These are phyloP conservation scores for Drusus annulatus DNA, from an alignment of 1,140 invertebrate genomes.

Conservation along the genomic window DNA sequence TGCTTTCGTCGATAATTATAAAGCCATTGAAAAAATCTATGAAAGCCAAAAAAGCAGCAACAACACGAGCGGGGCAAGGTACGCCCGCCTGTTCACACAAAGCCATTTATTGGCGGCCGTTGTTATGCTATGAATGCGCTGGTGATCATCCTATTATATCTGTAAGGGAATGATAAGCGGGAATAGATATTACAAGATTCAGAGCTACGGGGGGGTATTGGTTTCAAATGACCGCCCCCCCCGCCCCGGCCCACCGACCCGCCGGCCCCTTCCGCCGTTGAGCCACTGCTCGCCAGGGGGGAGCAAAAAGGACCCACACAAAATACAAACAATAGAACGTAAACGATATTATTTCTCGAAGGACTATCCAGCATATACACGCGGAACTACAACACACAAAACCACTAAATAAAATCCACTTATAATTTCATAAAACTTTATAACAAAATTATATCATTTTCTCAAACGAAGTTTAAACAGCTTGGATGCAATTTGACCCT, in stretches of 20 bases:
- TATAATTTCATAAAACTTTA: not conserved
- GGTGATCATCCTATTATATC: conserved; percentile 47
- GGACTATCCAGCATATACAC: conserved; percentile 3
- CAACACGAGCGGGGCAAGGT: not conserved
- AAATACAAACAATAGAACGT: conserved; percentile 44
- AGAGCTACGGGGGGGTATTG: conserved; percentile 56
- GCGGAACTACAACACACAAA: not conserved
- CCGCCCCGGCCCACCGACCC: not conserved
- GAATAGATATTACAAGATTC: conserved; percentile 52
- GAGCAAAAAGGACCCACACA: conserved; percentile 38
- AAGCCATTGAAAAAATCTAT: conserved; percentile 23
- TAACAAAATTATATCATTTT: not conserved
- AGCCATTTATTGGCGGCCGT: conserved; percentile 40
- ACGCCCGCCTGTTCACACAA: conserved; percentile 18
- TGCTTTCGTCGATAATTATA: conserved; percentile 40
- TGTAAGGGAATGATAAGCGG: conserved; percentile 54
- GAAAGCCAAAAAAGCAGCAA: conserved; percentile 38
- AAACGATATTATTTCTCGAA: conserved; percentile 45
- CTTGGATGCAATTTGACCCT: not conserved
- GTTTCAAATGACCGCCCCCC: conserved; percentile 56
- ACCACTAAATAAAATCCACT: not conserved
- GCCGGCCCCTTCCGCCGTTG: conserved; percentile 37
- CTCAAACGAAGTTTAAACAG: not conserved
- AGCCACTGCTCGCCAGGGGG: conserved; percentile 39
- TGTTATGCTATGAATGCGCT: conserved; percentile 34